These are phyloP conservation scores for Cepaea nemoralis DNA, from an alignment of 1,140 invertebrate genomes.

Conservation along the genomic window DNA sequence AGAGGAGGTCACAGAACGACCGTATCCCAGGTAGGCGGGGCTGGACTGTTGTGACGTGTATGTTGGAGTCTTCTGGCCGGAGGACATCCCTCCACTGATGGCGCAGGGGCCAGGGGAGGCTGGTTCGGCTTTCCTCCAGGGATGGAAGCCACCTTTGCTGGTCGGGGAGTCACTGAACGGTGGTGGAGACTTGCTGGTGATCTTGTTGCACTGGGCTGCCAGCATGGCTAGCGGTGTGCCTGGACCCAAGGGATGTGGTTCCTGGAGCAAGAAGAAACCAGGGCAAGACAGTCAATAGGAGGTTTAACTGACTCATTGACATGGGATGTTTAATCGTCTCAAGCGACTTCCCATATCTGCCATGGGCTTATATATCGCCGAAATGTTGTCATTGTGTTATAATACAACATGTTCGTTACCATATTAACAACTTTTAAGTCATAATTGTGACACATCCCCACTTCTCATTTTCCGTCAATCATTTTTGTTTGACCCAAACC, in stretches of 20 bases:
- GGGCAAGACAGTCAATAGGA: too few relatives aligned
- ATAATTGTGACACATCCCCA: too few relatives aligned
- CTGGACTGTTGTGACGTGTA: slow-evolving; percentile 24
- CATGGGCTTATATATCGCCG: too few relatives aligned
- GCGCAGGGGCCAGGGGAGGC: slow-evolving; percentile 43
- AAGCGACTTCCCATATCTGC: too few relatives aligned
- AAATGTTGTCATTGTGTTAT: too few relatives aligned
- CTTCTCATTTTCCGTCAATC: too few relatives aligned
- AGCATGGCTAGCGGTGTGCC: slow-evolving; percentile 92
- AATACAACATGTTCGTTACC: too few relatives aligned
- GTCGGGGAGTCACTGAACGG: slow-evolving; percentile 84
- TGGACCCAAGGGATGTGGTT: slow-evolving; percentile 90
- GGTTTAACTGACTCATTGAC: too few relatives aligned
- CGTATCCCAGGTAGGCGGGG: slow-evolving; percentile 31
- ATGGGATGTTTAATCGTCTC: too few relatives aligned
- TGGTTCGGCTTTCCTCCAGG: slow-evolving; percentile 83
- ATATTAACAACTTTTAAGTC: too few relatives aligned
- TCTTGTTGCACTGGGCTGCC: slow-evolving; percentile 95
- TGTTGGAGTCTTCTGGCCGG: background rate
- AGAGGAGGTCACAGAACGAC: slow-evolving; percentile 21
- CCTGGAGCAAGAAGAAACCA: slow-evolving; percentile 79
- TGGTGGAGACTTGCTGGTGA: slow-evolving; percentile 93
- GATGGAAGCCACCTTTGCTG: slow-evolving; percentile 92
- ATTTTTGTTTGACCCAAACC: too few relatives aligned
- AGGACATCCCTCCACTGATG: slow-evolving; percentile 18